Evolutionary conservation across 2,113 vertebrate genomes (phyloP), one percentile per base, ranked within the genome.

Genomic region (Osmerus eperlanus): DNA sequence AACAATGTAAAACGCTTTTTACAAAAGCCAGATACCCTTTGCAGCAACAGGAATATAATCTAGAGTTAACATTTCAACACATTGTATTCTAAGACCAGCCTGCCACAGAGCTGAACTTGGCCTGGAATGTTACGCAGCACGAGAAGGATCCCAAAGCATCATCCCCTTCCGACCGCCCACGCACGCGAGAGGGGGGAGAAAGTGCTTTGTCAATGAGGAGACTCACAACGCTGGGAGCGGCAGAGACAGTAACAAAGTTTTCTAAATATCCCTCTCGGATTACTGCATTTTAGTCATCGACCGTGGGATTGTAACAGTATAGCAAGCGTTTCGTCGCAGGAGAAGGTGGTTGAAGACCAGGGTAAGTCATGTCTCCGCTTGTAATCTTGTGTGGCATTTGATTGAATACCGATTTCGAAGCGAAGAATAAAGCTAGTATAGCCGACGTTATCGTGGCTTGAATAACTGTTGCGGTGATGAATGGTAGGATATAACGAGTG

Each of bases 161-260:
- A 56, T 36, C 16, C 54, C 84, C 82, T 78, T 77, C 80, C 78
- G 80, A 87, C 85, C 85, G 89, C 86, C 89, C 89, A 88, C 88
- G 88, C 76, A 14, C 28, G 25, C 76, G 23, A 15, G 56, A 25
- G 77, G 79, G 71, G 86, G 73, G 83, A 86, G 87, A 88, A 83
- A 88, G 89, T 86, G 79, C 89, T 90, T 90, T 89, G 89, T 90
- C 84, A 89, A 89, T 88, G 84, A 83, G 85, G 51, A 60, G 29
- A 65, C 70, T 19, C 25, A 55, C 7, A n/a, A 69, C 18, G 67
- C 54, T 59, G 70, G 88, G 87, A 89, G 84, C 84, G 86, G 84
- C 81, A 81, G 78, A 86, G 79, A 53, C 72, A 67, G 72, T 72
- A 81, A 80, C 78, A 69, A 86, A 87, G 76, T 87, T 90, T 90